Evolutionary conservation across 2,797 vertebrate species (phyloP).

Genomic region (Tolypeutes matacus): DNA sequence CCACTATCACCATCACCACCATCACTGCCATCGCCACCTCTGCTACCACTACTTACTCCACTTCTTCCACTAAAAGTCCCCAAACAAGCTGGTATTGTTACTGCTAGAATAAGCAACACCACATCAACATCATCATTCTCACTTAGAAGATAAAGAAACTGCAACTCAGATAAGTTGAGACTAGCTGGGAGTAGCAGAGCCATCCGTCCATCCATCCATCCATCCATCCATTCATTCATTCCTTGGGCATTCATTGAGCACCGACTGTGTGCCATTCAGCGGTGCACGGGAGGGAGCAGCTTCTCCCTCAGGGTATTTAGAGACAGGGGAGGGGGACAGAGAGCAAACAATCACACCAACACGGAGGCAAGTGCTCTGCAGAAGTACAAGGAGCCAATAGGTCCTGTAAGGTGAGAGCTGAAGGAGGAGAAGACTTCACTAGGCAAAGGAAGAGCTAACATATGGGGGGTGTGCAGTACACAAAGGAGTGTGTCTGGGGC

Average conservation of each 20-base stretch:
- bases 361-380: not conserved
- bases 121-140: not conserved
- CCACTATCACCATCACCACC: not conserved
- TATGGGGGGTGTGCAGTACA: too few relatives aligned
- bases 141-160: not conserved
- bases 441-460: not conserved
- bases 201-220: too few relatives aligned
- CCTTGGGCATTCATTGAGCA: not conserved
- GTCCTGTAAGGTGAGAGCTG: not conserved
- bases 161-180: not conserved
- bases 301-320: not conserved
- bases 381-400: not conserved
- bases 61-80: not conserved
- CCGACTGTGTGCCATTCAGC: not conserved
- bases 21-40: too few relatives aligned
- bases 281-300: not conserved
- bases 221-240: too few relatives aligned
- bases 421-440: not conserved
- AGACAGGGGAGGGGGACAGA: not conserved
- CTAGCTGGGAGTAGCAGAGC: not conserved
- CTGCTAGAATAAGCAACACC: not conserved
- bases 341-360: not conserved
- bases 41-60: not conserved
- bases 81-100: not conserved
- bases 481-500: not conserved